Evolutionary conservation across 64 coral and sea anemone species (phyloP).

Genomic region (Porites lutea): DNA sequence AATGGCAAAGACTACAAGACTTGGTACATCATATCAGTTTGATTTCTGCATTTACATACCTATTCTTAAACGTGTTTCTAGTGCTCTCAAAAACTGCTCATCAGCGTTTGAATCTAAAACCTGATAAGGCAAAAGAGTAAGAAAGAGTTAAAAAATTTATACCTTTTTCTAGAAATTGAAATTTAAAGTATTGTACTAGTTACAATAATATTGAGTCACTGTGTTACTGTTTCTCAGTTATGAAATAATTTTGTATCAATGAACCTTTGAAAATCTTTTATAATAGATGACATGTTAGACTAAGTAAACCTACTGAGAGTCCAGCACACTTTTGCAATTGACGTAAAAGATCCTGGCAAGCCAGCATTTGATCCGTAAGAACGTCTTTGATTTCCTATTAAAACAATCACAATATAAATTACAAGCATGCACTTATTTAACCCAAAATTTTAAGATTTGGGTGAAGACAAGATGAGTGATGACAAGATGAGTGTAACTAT

Average conservation of each 20-base stretch:
- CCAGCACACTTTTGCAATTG: conserved; percentile 31
- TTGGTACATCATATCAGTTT: not conserved
- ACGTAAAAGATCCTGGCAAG: conserved; percentile 18
- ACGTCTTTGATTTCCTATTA: conserved; percentile 8
- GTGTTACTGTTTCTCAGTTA: too few species aligned
- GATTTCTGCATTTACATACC: not conserved
- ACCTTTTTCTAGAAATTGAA: too few species aligned
- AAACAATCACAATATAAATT: not conserved
- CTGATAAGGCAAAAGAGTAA: not conserved
- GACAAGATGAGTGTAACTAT: too few species aligned
- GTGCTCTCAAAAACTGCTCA: conserved; percentile 10
- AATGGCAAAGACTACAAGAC: too few species aligned
- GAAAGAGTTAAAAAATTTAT: too few species aligned
- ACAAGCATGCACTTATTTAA: not conserved
- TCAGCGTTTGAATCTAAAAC: conserved; percentile 31
- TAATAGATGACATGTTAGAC: not conserved
- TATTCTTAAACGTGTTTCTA: not conserved
- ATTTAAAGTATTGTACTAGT: too few species aligned
- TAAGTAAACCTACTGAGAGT: conserved; percentile 6
- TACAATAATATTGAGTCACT: too few species aligned
- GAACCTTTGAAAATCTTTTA: not conserved
- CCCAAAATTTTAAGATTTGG: not conserved
- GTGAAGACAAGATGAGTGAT: too few species aligned
- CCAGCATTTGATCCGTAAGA: not conserved
- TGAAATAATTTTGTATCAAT: too few species aligned